Conservation (phyloP, 2,113 vertebrate species). For the Malaclemys terrapin region DNA sequence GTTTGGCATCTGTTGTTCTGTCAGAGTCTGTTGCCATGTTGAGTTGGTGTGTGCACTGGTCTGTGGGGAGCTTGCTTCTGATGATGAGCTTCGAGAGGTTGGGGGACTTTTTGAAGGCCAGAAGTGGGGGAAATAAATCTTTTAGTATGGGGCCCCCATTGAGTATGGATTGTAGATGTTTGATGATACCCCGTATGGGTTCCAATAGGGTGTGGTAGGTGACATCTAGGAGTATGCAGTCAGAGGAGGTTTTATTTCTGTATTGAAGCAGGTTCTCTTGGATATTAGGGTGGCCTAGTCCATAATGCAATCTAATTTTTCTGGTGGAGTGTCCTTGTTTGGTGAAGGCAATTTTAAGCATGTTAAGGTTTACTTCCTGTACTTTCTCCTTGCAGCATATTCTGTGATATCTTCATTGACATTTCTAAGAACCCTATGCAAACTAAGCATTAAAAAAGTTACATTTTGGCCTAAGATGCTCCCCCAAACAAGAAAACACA, state of each 20-base stretch:
- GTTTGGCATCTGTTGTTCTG: too few relatives aligned
- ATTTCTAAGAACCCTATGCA: background rate
- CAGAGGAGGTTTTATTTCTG: background rate
- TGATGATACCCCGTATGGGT: background rate
- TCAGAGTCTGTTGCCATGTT: too few relatives aligned
- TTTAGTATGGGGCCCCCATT: background rate
- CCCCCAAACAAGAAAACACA: background rate
- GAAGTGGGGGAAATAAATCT: background rate
- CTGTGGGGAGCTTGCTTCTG: background rate
- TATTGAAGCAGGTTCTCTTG: background rate
- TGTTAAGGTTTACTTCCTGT: background rate
- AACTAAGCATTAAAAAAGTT: background rate
- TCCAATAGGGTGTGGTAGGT: background rate
- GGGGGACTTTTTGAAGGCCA: background rate
- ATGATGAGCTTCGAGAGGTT: background rate
- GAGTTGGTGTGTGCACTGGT: background rate
- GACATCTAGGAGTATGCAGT: background rate
- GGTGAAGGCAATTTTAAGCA: background rate
- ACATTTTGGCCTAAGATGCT: rapidly evolving
- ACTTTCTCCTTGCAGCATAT: background rate
- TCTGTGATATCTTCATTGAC: background rate
- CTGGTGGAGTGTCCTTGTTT: background rate
- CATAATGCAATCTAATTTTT: background rate
- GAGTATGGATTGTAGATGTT: background rate
- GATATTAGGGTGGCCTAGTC: background rate